These are phyloP conservation scores for Eudorcas thomsonii DNA, from an alignment of 2,113 vertebrate species.

Conservation along the genomic window DNA sequence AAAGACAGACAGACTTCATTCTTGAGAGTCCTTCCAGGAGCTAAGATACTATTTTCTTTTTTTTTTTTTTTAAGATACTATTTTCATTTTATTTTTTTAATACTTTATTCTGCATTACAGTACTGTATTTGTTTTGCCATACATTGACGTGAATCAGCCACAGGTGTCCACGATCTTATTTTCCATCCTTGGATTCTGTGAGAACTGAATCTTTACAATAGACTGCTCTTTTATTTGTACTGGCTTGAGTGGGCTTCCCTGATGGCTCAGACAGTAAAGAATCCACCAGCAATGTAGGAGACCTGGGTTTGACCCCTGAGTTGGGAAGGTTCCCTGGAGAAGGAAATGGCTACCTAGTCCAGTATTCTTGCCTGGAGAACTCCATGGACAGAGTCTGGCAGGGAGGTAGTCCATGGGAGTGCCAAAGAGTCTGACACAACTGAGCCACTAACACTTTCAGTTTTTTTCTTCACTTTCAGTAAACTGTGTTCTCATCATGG, in stretches of 20 bases:
- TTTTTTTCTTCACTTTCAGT: neutral
- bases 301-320: neutral
- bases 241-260: neutral
- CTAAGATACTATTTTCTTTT: neutral
- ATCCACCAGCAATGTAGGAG: neutral
- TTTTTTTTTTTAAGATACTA: neutral
- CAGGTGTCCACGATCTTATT: too few species aligned
- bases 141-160: too few species aligned
- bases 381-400: neutral
- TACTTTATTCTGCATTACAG: too few species aligned
- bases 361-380: neutral
- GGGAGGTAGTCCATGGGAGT: neutral
- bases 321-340: neutral
- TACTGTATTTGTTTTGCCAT: too few species aligned
- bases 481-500: neutral
- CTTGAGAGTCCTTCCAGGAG: neutral
- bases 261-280: neutral
- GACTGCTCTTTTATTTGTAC: neutral
- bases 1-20: neutral
- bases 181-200: neutral
- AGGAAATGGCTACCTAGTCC: neutral
- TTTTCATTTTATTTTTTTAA: too few species aligned
- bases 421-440: neutral
- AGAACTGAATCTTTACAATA: neutral
- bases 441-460: neutral